Conservation (phyloP, 2,797 vertebrate species). For the Fringilla coelebs region DNA sequence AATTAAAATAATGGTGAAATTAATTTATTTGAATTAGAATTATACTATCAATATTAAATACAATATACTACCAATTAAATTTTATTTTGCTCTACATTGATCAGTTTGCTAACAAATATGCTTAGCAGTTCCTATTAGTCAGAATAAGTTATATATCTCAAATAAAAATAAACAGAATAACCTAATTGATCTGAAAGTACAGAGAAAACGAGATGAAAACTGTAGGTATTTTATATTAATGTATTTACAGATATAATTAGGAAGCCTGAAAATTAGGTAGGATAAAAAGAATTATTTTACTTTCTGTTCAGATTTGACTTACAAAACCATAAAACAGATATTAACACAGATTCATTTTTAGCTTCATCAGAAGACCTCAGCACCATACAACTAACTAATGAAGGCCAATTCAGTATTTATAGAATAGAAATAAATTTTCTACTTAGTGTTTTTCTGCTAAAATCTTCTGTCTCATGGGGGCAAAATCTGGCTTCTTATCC, state of each 20-base stretch:
- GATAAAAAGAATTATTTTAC: not conserved
- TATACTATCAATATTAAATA: not conserved
- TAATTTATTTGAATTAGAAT: not conserved
- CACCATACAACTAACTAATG: not conserved
- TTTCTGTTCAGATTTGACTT: not conserved
- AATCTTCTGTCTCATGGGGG: not conserved
- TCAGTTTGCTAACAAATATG: not conserved
- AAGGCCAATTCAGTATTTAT: not conserved
- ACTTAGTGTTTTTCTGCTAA: not conserved
- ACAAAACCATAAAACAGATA: not conserved
- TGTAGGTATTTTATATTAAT: not conserved
- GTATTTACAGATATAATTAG: not conserved
- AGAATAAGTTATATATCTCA: not conserved
- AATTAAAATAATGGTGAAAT: not conserved
- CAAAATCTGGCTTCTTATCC: not conserved
- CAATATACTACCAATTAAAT: no score
- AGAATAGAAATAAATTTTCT: not conserved
- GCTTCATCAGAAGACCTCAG: not conserved
- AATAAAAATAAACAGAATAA: not conserved
- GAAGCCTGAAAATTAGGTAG: not conserved
- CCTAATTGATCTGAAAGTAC: not conserved
- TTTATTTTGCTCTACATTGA: not conserved
- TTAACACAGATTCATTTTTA: not conserved
- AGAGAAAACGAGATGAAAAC: not conserved
- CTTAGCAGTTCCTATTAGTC: not conserved